These are phyloP conservation scores for Propithecus coquereli DNA, from an alignment of 2,113 vertebrate species.

Conservation along the genomic window DNA sequence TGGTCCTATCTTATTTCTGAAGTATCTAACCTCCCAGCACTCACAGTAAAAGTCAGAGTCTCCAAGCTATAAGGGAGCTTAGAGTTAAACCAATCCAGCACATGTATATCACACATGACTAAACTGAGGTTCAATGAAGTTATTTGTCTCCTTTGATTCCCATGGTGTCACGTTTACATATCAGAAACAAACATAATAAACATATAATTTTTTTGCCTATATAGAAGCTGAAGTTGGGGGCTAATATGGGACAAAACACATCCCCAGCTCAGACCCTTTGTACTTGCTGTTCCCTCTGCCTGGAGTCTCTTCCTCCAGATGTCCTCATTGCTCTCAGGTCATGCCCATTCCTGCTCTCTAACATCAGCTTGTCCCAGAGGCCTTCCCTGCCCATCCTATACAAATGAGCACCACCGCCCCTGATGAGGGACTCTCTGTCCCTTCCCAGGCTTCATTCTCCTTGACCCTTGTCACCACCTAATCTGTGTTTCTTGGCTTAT, in stretches of 20 bases:
- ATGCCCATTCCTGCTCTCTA: not conserved
- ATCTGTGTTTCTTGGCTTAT: not conserved
- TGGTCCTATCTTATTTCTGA: not conserved
- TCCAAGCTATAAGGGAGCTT: not conserved
- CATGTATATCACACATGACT: not conserved
- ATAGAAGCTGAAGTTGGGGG: not conserved
- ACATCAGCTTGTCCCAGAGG: not conserved
- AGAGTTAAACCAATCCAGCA: not conserved
- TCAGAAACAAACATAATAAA: not conserved
- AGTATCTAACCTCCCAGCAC: not conserved
- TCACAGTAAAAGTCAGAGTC: not conserved
- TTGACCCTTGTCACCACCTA: not conserved
- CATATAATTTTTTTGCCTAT: not conserved
- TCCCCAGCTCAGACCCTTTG: not conserved
- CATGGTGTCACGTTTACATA: not conserved
- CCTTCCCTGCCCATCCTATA: not conserved
- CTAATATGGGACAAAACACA: not conserved
- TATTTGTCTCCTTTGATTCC: not conserved
- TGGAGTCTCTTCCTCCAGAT: not conserved
- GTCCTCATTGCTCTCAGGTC: fast-evolving
- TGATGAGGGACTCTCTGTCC: not conserved
- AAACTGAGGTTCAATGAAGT: not conserved
- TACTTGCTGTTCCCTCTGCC: not conserved
- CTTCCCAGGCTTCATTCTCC: not conserved
- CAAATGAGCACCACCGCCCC: not conserved